A percentile compares a stretch with the other conserved stretches of the same genome.
Conservation (phyloP, 2,113 vertebrate species). For the Bos indicus region DNA sequence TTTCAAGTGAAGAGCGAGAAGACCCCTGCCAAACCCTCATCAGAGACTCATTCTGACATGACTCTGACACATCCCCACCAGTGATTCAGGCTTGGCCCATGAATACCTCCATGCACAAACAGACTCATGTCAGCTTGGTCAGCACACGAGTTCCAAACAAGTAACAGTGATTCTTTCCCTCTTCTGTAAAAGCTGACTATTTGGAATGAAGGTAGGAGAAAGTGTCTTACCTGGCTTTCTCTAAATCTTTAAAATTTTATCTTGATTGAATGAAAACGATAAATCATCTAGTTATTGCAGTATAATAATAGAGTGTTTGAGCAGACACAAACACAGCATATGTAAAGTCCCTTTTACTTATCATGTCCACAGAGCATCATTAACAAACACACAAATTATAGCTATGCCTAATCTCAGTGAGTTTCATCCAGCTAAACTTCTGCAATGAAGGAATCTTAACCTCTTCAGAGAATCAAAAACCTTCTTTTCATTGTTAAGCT, state of each 20-base stretch:
- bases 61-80: not conserved
- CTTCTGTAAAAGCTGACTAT: not conserved
- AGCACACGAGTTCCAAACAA: not conserved
- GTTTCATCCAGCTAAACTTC: not conserved
- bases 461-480: not conserved
- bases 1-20: not conserved
- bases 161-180: not conserved
- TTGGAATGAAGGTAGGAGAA: not conserved
- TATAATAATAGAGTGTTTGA: not conserved
- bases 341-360: not conserved
- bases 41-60: too few species aligned
- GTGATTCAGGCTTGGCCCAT: not conserved
- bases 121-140: not conserved
- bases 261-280: not conserved
- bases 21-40: not conserved
- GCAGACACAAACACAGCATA: not conserved
- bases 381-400: not conserved
- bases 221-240: not conserved
- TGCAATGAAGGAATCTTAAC: not conserved
- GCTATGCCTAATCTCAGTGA: not conserved
- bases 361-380: too few species aligned
- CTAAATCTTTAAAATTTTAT: not conserved
- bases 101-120: not conserved
- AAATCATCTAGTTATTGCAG: not conserved
- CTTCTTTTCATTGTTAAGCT: not conserved